Conservation (phyloP, 2,888 invertebrate genomes). For the Thera obeliscata region DNA sequence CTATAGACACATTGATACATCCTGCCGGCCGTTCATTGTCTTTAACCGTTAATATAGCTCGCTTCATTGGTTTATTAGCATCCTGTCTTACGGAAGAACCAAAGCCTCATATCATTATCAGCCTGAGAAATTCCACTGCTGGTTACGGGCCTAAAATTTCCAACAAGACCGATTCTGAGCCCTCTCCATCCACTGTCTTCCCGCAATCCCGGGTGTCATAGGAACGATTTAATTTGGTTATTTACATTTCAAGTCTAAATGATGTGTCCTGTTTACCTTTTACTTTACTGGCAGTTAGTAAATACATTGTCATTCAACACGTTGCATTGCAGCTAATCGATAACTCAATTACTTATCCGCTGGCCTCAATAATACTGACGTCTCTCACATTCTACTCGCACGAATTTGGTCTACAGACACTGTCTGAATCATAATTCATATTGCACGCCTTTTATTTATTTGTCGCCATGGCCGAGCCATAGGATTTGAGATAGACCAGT, state of each 20-base stretch:
- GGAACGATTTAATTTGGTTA: too few relatives aligned
- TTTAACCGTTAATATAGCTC: constrained; percentile 1
- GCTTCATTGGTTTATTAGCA: constrained; percentile 21
- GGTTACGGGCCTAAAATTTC: too few relatives aligned
- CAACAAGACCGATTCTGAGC: too few relatives aligned
- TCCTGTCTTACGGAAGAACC: constrained; percentile 13
- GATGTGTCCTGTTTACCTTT: too few relatives aligned
- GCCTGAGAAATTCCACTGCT: too few relatives aligned
- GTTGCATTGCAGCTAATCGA: constrained; percentile 16
- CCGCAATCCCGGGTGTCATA: too few relatives aligned
- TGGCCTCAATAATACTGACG: constrained; percentile 51
- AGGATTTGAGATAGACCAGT: constrained; percentile 39
- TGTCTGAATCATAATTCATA: constrained; percentile 66
- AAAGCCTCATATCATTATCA: not conserved
- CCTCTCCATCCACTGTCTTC: too few relatives aligned
- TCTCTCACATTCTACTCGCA: constrained; percentile 34
- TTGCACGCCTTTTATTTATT: constrained; percentile 54
- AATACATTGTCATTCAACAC: constrained; percentile 5
- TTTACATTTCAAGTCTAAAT: not conserved
- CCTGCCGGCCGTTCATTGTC: constrained; percentile 21
- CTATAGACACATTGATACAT: constrained; percentile 25
- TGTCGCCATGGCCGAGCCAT: constrained; percentile 54
- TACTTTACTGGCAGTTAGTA: constrained; percentile 4
- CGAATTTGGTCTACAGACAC: constrained; percentile 62
- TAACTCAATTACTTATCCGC: constrained; percentile 65